Evolutionary conservation across 2,113 vertebrate species (phyloP).

Genomic region (Brienomyrus longianalis): DNA sequence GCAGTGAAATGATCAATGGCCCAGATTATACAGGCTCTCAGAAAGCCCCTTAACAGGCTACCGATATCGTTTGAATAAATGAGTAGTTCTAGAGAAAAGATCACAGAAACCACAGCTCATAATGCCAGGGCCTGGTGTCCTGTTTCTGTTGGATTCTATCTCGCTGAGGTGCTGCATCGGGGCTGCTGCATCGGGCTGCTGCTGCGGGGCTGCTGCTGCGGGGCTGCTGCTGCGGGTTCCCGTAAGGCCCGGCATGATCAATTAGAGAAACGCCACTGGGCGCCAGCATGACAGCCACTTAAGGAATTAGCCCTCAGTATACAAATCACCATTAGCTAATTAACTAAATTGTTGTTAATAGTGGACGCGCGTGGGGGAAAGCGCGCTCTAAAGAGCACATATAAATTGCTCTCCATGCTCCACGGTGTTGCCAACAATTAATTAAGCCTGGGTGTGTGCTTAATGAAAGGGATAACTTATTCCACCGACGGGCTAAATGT

Average conservation of each 20-base stretch:
- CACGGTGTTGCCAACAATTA: slow-evolving; percentile 25
- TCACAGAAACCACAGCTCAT: neutral
- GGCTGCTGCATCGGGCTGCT: neutral
- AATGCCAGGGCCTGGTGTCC: neutral
- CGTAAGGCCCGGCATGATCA: slow-evolving; percentile 30
- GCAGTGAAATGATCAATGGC: neutral
- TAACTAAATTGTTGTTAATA: slow-evolving; percentile 57
- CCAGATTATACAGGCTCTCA: neutral
- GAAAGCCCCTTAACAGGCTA: neutral
- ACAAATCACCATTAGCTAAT: slow-evolving; percentile 53
- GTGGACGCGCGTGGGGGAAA: slow-evolving; percentile 30
- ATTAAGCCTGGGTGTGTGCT: slow-evolving; percentile 25
- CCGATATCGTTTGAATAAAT: neutral
- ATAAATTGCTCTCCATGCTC: slow-evolving; percentile 28
- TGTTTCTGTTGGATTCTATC: neutral
- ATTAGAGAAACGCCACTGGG: slow-evolving; percentile 39
- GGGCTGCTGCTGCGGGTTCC: neutral
- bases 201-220: neutral
- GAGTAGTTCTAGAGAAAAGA: neutral
- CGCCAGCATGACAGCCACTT: slow-evolving; percentile 48
- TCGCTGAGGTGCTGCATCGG: neutral
- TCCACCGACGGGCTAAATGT: slow-evolving; percentile 28
- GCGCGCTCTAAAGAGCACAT: slow-evolving; percentile 27
- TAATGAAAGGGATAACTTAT: slow-evolving; percentile 31
- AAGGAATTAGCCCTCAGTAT: slow-evolving; percentile 46